Evolutionary conservation across 2,888 invertebrate genomes (phyloP).

Genomic region (Drosophila recens): DNA sequence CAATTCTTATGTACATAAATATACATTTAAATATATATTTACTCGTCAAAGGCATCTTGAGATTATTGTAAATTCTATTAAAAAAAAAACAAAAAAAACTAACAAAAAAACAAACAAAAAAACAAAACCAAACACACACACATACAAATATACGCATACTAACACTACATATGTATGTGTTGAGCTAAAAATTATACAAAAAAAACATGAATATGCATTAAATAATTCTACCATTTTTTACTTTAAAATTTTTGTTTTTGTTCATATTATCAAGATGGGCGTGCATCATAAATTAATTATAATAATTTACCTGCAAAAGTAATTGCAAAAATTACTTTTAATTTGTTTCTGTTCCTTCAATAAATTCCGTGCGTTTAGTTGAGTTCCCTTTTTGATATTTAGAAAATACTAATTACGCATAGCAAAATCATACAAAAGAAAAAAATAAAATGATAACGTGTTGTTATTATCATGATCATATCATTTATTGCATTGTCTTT

Average conservation of each 20-base stretch:
- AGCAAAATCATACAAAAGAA: neutral
- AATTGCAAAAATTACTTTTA: neutral
- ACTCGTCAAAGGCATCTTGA: constrained; percentile 2
- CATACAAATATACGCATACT: neutral
- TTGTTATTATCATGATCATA: neutral
- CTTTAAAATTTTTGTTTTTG: constrained; percentile 2
- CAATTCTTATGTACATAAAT: constrained; percentile 46
- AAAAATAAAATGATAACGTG: neutral
- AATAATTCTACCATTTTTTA: constrained; percentile 1
- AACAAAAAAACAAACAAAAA: too few species aligned
- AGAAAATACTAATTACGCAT: neutral
- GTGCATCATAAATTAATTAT: too few species aligned
- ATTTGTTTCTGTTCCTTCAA: neutral
- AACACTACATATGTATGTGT: constrained; percentile 11
- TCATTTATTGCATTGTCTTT: constrained; percentile 3
- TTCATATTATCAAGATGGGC: neutral
- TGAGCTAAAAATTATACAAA: constrained; percentile 1
- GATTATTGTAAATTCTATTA: constrained; percentile 24
- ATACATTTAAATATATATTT: constrained; percentile 2
- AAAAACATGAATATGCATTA: constrained; percentile 6
- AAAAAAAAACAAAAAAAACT: neutral
- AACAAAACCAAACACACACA: neutral
- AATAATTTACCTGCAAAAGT: neutral
- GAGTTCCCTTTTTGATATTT: neutral
- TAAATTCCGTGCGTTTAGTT: neutral